These are phyloP conservation scores for Zosterops pallidus DNA, from an alignment of 2,113 vertebrate species.

Conservation along the genomic window DNA sequence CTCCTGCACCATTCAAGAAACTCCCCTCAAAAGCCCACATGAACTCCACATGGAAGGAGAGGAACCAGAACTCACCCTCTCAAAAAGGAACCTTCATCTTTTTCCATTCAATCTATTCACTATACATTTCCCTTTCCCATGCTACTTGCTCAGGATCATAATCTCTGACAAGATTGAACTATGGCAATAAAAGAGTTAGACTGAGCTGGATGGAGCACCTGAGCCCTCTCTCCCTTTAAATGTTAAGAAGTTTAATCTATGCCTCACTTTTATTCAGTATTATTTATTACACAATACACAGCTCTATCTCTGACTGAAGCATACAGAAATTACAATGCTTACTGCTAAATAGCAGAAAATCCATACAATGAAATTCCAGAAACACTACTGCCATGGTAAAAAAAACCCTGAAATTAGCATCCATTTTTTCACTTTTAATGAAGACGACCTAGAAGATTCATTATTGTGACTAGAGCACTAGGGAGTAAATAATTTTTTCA, in stretches of 20 bases:
- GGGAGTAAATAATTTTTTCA: not conserved
- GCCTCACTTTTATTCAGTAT: not conserved
- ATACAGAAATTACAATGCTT: not conserved
- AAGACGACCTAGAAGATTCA: not conserved
- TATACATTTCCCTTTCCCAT: not conserved
- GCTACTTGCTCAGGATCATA: not conserved
- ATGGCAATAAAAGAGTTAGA: not conserved
- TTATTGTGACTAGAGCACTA: not conserved
- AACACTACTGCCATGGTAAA: not conserved
- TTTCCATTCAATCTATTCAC: not conserved
- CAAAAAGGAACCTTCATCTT: not conserved
- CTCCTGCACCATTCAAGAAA: not conserved
- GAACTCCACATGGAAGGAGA: not conserved
- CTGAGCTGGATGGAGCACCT: not conserved
- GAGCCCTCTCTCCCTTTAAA: not conserved
- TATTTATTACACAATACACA: not conserved
- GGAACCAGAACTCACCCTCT: not conserved
- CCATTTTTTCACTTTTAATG: not conserved
- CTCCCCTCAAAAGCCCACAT: not conserved
- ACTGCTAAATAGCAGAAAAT: not conserved
- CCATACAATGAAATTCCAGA: not conserved
- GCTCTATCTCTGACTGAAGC: not conserved
- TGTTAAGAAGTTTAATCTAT: not conserved
- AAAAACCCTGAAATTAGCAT: not conserved
- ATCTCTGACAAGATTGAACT: not conserved